These are phyloP conservation scores for Diuraphis noxia DNA, from an alignment of 1,140 invertebrate species.

Conservation along the genomic window DNA sequence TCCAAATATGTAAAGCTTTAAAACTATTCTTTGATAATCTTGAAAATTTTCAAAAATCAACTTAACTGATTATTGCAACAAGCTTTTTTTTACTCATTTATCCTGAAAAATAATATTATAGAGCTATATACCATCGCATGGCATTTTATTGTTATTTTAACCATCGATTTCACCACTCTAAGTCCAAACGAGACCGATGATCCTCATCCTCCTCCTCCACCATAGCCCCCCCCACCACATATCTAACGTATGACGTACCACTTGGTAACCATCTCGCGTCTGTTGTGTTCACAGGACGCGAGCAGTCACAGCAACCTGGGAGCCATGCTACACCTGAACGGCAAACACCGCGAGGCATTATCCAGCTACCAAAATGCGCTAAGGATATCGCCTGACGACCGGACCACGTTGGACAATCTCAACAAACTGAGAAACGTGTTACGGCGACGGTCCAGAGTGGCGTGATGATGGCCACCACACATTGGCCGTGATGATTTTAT, in stretches of 20 bases:
- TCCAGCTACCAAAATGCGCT: constrained; percentile 80
- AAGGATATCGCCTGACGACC: constrained; percentile 79
- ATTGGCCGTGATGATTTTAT: background rate
- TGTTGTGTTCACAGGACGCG: constrained; percentile 69
- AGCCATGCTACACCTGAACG: constrained; percentile 89
- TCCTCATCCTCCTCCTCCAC: too few species aligned
- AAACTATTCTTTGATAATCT: too few species aligned
- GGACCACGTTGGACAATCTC: constrained; percentile 84
- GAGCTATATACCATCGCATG: too few species aligned
- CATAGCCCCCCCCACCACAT: too few species aligned
- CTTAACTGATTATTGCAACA: too few species aligned
- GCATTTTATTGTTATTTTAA: too few species aligned
- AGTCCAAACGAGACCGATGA: too few species aligned
- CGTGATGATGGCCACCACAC: background rate
- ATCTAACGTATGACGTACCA: background rate
- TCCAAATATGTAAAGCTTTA: too few species aligned
- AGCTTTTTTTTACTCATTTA: too few species aligned
- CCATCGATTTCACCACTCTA: too few species aligned
- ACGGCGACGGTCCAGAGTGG: constrained; percentile 4
- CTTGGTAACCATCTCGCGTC: background rate
- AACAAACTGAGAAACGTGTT: constrained; percentile 68
- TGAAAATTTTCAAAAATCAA: too few species aligned
- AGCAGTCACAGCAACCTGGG: constrained; percentile 90
- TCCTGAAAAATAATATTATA: too few species aligned
- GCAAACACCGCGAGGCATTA: constrained; percentile 83